Evolutionary conservation across 1,140 invertebrate genomes (phyloP).

Genomic region (Drosophila chauvacae): DNA sequence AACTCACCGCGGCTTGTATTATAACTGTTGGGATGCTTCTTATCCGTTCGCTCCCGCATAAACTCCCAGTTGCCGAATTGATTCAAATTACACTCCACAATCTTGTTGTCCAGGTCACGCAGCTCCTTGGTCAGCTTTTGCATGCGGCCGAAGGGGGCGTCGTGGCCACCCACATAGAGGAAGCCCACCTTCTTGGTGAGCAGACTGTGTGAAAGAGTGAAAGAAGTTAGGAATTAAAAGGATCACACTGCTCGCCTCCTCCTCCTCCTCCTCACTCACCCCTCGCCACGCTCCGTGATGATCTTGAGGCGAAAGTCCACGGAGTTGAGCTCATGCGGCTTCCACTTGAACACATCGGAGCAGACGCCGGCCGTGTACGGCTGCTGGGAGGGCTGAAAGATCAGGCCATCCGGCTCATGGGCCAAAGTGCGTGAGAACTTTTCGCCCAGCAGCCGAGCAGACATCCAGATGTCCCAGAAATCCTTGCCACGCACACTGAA

Average conservation of each 20-base stretch:
- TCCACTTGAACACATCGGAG: constrained; percentile 98
- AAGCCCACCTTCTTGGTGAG: constrained; percentile 88
- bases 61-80: constrained; percentile 94
- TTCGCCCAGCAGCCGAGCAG: constrained; percentile 90
- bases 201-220: constrained; percentile 62
- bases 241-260: too few species aligned
- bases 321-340: constrained; percentile 96
- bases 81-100: constrained; percentile 95
- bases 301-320: constrained; percentile 98
- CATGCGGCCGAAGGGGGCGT: constrained; percentile 87
- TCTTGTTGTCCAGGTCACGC: constrained; percentile 94
- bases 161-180: constrained; percentile 91
- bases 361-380: constrained; percentile 94
- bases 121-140: constrained; percentile 93
- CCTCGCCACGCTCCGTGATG: constrained; percentile 88
- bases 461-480: constrained; percentile 93
- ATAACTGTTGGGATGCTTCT: constrained; percentile 96
- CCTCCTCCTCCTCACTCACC: constrained; percentile 78
- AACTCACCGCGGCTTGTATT: constrained; percentile 91
- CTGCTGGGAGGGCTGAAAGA: constrained; percentile 97
- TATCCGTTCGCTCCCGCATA: constrained; percentile 98
- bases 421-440: constrained; percentile 93
- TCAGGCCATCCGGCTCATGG: constrained; percentile 98
- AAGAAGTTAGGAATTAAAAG: too few species aligned
- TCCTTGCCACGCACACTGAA: constrained; percentile 94